Evolutionary conservation across 2,888 invertebrate genomes (phyloP).

Genomic region (Coleophora deauratella): DNA sequence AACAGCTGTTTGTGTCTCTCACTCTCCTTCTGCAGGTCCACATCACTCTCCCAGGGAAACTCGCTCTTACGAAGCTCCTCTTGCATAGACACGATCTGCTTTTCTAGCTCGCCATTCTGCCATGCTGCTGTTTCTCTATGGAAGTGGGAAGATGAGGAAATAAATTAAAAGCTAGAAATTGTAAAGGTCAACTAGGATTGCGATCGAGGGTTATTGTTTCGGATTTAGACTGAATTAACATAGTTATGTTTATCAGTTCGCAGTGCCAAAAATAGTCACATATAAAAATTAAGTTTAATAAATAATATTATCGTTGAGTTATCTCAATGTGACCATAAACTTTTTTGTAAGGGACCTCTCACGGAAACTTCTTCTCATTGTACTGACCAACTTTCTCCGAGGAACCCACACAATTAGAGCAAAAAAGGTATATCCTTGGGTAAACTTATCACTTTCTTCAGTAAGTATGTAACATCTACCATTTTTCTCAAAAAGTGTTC

Average conservation of each 20-base stretch:
- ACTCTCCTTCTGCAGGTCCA: slow-evolving; percentile 50
- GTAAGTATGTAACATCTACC: no score
- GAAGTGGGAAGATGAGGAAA: no score
- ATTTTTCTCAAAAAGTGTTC: no score
- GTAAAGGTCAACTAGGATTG: neutral
- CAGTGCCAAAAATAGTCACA: neutral
- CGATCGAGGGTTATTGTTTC: neutral
- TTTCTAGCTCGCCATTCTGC: slow-evolving; percentile 65
- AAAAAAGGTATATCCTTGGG: no score
- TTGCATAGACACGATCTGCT: slow-evolving; percentile 56
- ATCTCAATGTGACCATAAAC: no score
- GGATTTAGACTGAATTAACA: neutral
- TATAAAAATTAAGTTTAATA: no score
- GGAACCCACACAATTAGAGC: no score
- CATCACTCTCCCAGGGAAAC: slow-evolving; percentile 57
- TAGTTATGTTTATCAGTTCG: neutral
- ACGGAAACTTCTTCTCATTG: no score
- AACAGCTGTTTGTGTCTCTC: slow-evolving; percentile 50
- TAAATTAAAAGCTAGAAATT: neutral
- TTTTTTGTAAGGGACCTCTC: no score
- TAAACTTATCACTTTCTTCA: no score
- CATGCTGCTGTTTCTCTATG: slow-evolving; percentile 59
- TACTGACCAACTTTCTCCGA: no score
- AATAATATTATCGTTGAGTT: no score
- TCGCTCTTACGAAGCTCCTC: slow-evolving; percentile 58